Evolutionary conservation across 2,888 invertebrate species (phyloP).

Genomic region (Heteromyza rotundicornis): DNA sequence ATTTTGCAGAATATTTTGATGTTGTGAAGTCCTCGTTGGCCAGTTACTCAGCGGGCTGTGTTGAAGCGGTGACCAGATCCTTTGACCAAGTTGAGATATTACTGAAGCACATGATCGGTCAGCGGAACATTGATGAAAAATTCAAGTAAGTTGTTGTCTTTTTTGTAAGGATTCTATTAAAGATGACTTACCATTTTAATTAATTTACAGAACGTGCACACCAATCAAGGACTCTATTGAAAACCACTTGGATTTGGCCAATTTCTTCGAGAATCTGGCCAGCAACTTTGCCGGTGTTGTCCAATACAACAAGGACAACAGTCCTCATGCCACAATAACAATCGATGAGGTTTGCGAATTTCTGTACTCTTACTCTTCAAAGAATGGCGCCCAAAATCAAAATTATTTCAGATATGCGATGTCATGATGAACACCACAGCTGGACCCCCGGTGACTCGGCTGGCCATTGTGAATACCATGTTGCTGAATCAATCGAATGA

Average conservation of each 20-base stretch:
- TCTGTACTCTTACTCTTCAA: not conserved
- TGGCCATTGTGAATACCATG: constrained; percentile 76
- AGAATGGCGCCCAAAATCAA: not conserved
- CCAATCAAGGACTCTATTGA: constrained; percentile 71
- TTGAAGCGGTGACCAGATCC: constrained; percentile 70
- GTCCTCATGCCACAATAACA: constrained; percentile 76
- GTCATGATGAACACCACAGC: constrained; percentile 72
- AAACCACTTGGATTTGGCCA: constrained; percentile 72
- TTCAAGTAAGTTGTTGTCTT: constrained; percentile 69
- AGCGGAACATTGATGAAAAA: constrained; percentile 70
- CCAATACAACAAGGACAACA: constrained; percentile 93
- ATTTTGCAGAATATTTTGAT: constrained; percentile 75
- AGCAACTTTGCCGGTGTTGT: constrained; percentile 89
- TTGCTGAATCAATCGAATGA: constrained; percentile 71
- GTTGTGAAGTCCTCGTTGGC: constrained; percentile 80
- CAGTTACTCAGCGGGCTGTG: constrained; percentile 73
- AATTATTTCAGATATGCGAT: constrained; percentile 70
- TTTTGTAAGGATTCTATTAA: not conserved
- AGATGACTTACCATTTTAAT: constrained; percentile 1
- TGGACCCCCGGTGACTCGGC: constrained; percentile 70
- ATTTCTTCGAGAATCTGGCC: constrained; percentile 82
- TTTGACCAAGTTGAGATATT: constrained; percentile 72
- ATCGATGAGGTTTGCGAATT: constrained; percentile 74
- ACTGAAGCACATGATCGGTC: constrained; percentile 69
- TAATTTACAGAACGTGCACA: constrained; percentile 72